Conservation (phyloP, 2,113 vertebrate species). For the Mastomys coucha region DNA sequence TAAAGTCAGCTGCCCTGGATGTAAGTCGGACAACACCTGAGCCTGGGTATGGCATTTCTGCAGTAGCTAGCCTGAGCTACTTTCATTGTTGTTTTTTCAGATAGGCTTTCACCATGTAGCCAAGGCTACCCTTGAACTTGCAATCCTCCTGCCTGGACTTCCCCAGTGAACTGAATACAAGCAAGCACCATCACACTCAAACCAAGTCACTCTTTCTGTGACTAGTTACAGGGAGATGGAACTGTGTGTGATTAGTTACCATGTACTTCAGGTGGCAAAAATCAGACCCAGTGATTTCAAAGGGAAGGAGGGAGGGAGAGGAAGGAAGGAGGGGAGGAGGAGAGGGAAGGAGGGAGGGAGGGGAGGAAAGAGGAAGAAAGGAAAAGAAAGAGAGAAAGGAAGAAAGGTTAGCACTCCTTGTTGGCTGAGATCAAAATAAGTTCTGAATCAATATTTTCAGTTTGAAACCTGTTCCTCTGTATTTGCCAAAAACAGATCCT, state of each 20-base stretch:
- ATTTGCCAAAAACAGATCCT: neutral
- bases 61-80: neutral
- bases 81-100: neutral
- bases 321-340: too few species aligned
- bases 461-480: slow-evolving; percentile 25
- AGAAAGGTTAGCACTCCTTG: neutral
- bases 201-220: neutral
- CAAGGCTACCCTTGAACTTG: neutral
- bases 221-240: neutral
- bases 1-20: neutral
- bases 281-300: neutral
- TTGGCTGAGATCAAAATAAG: neutral
- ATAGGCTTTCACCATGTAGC: too few species aligned
- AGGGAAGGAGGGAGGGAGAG: neutral
- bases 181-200: neutral
- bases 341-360: fast-evolving
- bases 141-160: neutral
- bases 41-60: neutral
- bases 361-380: fast-evolving
- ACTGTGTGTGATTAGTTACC: neutral
- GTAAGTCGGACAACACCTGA: neutral
- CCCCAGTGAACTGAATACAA: neutral
- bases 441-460: neutral
- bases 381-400: too few species aligned
- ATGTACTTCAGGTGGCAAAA: neutral